Conservation (phyloP, 2,797 vertebrate genomes). For the Sebastes matsubarae region DNA sequence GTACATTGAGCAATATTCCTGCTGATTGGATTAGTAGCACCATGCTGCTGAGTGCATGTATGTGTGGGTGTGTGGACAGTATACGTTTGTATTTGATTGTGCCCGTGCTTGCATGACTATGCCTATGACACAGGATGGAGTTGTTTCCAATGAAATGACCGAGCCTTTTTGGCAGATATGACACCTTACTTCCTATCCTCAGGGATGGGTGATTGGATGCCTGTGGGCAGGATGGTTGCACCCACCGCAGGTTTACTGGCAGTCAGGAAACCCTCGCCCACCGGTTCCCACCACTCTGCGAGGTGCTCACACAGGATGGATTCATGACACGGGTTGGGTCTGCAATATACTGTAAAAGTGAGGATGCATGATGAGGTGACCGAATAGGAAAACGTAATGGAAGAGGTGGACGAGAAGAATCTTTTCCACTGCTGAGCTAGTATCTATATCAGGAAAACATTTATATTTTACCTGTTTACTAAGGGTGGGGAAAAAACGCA, state of each 20-base stretch:
- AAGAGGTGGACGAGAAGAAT: background rate
- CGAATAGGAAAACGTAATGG: background rate
- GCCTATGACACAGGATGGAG: slow-evolving; percentile 33
- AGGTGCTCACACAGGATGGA: slow-evolving; percentile 6
- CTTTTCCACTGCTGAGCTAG: background rate
- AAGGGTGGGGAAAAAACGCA: too few species aligned
- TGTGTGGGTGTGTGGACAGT: background rate
- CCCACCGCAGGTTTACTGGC: slow-evolving; percentile 9
- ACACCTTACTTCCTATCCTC: slow-evolving; percentile 43
- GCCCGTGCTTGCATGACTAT: background rate
- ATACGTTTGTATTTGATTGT: background rate
- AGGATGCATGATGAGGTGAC: background rate
- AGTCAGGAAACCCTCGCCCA: slow-evolving; percentile 14
- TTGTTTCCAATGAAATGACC: slow-evolving; percentile 36
- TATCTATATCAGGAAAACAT: background rate
- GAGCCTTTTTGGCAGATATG: slow-evolving; percentile 35
- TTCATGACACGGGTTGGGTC: background rate
- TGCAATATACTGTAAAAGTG: background rate
- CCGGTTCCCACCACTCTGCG: background rate
- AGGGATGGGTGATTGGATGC: slow-evolving; percentile 22
- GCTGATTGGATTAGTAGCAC: slow-evolving; percentile 60
- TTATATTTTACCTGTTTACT: background rate
- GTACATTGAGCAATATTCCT: slow-evolving; percentile 44
- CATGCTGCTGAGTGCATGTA: slow-evolving; percentile 42
- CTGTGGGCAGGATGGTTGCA: background rate